phyloP scores from a whole-genome alignment of 2,888 invertebrate genomes.

The Mesochorus sp. region DNA sequence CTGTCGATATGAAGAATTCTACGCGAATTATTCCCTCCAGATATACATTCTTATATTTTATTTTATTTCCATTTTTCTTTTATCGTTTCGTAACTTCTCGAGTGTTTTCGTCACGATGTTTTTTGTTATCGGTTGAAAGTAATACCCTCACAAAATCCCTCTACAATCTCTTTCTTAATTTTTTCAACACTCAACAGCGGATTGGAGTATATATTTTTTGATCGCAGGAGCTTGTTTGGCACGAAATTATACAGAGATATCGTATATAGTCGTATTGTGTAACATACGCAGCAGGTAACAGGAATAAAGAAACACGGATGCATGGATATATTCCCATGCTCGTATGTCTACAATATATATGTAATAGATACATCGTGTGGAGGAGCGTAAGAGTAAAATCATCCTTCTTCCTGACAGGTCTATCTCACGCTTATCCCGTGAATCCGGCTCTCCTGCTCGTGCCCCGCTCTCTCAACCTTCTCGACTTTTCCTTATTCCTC shows the following conservation, averaged over 20 bases:
- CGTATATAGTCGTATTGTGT: slow-evolving; percentile 1
- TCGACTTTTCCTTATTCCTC: slow-evolving; percentile 64
- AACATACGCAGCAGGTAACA: slow-evolving; percentile 34
- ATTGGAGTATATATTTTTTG: no score
- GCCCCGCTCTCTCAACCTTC: slow-evolving; percentile 65
- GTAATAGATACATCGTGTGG: slow-evolving; percentile 9
- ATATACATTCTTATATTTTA: neutral
- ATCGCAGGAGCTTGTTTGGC: no score
- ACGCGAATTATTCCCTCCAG: neutral
- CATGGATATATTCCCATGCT: neutral
- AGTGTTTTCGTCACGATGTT: no score
- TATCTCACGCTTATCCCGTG: slow-evolving; percentile 75
- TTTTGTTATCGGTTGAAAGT: no score
- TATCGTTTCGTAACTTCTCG: no score
- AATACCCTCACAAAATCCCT: no score
- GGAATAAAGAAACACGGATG: slow-evolving; percentile 42
- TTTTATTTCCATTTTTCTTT: no score
- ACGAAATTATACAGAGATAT: no score
- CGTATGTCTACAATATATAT: neutral
- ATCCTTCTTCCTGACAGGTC: slow-evolving; percentile 79
- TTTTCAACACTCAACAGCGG: neutral
- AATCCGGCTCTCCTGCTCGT: slow-evolving; percentile 70
- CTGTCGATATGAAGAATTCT: neutral
- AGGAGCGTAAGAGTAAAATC: slow-evolving; percentile 65
- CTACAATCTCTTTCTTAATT: neutral